These are phyloP conservation scores for Pipra filicauda DNA, from an alignment of 2,113 vertebrate genomes.

Conservation along the genomic window DNA sequence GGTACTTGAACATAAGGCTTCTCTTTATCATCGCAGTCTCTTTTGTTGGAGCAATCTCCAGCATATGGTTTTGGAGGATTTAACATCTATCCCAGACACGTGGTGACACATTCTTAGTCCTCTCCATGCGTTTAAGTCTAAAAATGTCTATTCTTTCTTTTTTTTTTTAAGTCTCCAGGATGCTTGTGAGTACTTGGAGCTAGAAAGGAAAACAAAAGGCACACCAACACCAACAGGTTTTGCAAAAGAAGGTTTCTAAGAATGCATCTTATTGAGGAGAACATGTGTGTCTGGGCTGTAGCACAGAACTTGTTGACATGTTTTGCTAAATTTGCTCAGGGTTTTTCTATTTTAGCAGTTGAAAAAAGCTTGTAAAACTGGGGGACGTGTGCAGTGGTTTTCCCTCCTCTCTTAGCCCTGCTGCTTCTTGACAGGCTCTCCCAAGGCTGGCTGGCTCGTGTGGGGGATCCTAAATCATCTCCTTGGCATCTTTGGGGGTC, in stretches of 20 bases:
- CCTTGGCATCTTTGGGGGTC: not conserved
- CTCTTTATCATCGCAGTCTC: not conserved
- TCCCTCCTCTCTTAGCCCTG: not conserved
- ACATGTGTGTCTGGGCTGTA: not conserved
- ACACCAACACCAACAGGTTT: not conserved
- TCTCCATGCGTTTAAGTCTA: not conserved
- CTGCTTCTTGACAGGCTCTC: not conserved
- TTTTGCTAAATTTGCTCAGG: not conserved
- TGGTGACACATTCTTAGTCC: not conserved
- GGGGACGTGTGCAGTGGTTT: not conserved
- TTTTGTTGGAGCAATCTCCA: not conserved
- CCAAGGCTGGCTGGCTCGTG: not conserved
- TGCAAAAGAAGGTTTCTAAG: slow-evolving; percentile 1
- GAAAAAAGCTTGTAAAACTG: not conserved
- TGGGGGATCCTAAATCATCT: not conserved
- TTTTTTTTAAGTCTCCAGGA: not conserved
- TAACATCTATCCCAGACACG: not conserved
- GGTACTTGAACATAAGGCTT: not conserved
- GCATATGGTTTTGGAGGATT: not conserved
- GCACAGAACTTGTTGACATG: not conserved
- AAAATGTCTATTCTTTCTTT: not conserved
- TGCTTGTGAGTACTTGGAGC: not conserved
- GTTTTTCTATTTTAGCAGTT: not conserved
- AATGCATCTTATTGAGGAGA: not conserved
- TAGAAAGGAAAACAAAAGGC: not conserved